phyloP scores from a whole-genome alignment of 2,888 invertebrate genomes.

The Sinodicranocentrus sp. region DNA sequence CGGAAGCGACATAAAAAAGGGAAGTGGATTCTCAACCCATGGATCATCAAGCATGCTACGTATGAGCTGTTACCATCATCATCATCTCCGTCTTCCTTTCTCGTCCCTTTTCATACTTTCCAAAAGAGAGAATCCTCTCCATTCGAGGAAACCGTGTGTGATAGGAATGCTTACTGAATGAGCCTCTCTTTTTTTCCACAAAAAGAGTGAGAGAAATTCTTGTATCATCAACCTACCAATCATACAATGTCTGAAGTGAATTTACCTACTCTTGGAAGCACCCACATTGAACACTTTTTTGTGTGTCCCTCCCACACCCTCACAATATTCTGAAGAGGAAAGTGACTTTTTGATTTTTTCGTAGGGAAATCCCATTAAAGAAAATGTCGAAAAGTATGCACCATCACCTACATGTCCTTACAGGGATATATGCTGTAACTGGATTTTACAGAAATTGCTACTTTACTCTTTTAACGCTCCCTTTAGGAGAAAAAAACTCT shows the following conservation, averaged over 20 bases:
- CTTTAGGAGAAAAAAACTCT: no score
- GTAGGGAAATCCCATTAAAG: slow-evolving; percentile 20
- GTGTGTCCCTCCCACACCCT: no score
- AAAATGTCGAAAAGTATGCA: slow-evolving; percentile 14
- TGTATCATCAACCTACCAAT: slow-evolving; percentile 24
- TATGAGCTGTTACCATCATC: slow-evolving; percentile 63
- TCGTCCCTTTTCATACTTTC: slow-evolving; percentile 18
- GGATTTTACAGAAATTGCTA: no score
- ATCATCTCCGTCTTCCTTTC: slow-evolving; percentile 43
- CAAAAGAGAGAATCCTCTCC: neutral
- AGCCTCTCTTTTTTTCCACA: slow-evolving; percentile 8
- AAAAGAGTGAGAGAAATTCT: slow-evolving; percentile 27
- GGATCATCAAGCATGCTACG: slow-evolving; percentile 69
- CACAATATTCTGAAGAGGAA: neutral
- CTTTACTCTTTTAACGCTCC: no score
- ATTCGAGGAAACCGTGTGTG: neutral
- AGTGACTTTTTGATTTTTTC: slow-evolving; percentile 13
- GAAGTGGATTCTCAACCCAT: slow-evolving; percentile 65
- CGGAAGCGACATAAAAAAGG: slow-evolving; percentile 57
- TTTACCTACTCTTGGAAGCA: slow-evolving; percentile 29
- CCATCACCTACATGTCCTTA: neutral
- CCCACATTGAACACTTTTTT: neutral
- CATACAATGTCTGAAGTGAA: neutral
- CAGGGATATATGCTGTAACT: neutral
- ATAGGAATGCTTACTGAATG: neutral